Evolutionary conservation across 2,113 vertebrate genomes (phyloP).

Genomic region (Reinhardtius hippoglossoides): DNA sequence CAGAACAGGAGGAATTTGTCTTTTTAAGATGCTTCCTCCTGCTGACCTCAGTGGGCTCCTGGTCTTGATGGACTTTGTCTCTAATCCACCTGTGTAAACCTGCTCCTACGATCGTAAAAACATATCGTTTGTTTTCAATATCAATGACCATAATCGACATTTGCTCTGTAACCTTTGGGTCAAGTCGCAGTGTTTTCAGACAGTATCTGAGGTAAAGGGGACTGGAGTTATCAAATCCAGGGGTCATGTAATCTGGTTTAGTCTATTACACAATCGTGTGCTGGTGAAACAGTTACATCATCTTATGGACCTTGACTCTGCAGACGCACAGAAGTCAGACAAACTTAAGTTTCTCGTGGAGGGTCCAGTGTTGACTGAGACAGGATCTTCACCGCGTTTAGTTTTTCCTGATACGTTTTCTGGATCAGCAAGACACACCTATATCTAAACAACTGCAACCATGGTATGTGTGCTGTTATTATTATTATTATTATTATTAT

Average conservation of each 20-base stretch:
- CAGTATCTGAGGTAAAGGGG: conserved; percentile 30
- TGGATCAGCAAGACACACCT: neutral
- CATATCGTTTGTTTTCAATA: neutral
- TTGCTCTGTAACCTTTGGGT: conserved; percentile 2
- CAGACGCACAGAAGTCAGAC: neutral
- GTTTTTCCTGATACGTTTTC: neutral
- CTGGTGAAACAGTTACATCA: conserved; percentile 20
- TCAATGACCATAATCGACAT: neutral
- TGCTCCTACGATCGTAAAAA: neutral
- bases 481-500: neutral
- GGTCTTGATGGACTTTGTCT: conserved; percentile 6
- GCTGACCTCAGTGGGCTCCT: conserved; percentile 9
- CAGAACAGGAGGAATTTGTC: too few species aligned
- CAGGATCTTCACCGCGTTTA: neutral
- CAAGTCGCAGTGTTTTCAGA: neutral
- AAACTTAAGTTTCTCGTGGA: neutral
- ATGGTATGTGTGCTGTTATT: conserved; percentile 56
- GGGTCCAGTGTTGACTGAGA: neutral
- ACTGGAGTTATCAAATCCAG: conserved; percentile 21
- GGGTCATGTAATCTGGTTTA: conserved; percentile 15
- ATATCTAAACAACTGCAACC: neutral
- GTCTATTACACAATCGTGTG: conserved; percentile 51
- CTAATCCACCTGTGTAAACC: neutral
- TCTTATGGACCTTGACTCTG: conserved; percentile 57
- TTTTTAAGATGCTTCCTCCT: neutral